Evolutionary conservation across 2,113 vertebrate genomes (phyloP).

Genomic region (Zosterops borbonicus): DNA sequence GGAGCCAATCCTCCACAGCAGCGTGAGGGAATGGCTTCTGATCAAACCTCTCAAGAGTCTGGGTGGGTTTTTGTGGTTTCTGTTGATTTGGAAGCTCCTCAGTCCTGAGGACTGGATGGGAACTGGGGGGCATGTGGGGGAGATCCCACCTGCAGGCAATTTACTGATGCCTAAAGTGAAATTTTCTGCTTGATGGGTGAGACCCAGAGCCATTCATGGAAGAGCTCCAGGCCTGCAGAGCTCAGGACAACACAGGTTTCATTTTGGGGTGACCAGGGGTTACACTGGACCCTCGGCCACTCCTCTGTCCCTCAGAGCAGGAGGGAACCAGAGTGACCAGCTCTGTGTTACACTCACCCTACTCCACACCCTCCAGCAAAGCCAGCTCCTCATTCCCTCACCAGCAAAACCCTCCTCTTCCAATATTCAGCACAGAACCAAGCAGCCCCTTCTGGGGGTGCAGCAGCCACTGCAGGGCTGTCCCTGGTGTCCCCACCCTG

Average conservation of each 20-base stretch:
- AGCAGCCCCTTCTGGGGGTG: neutral
- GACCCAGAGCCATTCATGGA: neutral
- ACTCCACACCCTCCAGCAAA: neutral
- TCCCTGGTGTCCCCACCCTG: neutral
- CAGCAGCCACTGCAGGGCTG: neutral
- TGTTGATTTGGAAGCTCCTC: neutral
- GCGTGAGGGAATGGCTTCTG: neutral
- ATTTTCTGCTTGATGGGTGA: neutral
- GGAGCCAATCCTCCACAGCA: neutral
- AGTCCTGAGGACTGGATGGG: neutral
- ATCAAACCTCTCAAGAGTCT: neutral
- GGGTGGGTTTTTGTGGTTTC: neutral
- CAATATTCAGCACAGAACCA: neutral
- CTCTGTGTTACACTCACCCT: neutral
- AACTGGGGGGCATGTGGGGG: neutral
- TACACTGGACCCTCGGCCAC: neutral
- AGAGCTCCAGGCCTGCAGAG: neutral
- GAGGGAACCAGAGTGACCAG: neutral
- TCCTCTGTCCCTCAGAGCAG: neutral
- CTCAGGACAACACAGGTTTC: rapidly evolving
- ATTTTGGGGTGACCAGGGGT: neutral
- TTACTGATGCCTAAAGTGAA: neutral
- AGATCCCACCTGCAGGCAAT: neutral
- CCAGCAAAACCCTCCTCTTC: neutral
- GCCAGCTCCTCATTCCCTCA: neutral